phyloP scores from a whole-genome alignment of 2,113 vertebrate species.

The Syngnathus typhle region DNA sequence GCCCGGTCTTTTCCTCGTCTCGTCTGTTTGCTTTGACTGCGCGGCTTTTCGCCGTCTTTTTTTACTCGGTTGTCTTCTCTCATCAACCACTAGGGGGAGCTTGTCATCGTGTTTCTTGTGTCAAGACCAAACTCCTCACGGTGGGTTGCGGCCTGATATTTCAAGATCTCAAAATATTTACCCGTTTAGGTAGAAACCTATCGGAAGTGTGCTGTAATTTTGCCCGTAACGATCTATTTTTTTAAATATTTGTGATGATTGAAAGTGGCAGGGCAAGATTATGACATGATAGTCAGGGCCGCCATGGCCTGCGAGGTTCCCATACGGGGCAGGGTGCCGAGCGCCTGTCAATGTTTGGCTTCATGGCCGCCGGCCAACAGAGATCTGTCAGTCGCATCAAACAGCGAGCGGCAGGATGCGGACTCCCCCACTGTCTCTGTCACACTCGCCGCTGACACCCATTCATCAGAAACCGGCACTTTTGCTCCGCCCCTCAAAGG shows the following conservation, averaged over 20 bases:
- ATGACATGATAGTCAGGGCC: not conserved
- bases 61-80: not conserved
- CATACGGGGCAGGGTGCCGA: constrained; percentile 41
- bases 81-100: not conserved
- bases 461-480: constrained; percentile 28
- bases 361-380: constrained; percentile 36
- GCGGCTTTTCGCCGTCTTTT: too few relatives aligned
- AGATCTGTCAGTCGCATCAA: constrained; percentile 40
- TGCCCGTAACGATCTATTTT: not conserved
- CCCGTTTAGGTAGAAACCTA: too few relatives aligned
- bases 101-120: not conserved
- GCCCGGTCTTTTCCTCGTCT: constrained; percentile 42
- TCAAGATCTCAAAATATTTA: not conserved
- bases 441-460: constrained; percentile 42
- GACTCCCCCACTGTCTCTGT: constrained; percentile 34
- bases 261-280: not conserved
- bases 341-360: constrained; percentile 27
- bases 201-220: too few relatives aligned
- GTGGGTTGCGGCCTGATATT: not conserved
- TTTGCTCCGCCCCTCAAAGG: not conserved
- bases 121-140: not conserved
- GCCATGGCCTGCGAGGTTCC: constrained; percentile 37
- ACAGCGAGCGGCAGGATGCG: constrained; percentile 16
- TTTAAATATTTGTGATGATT: not conserved
- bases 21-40: constrained; percentile 39